Evolutionary conservation across 2,113 vertebrate genomes (phyloP).

Genomic region (Dasyprocta punctata): DNA sequence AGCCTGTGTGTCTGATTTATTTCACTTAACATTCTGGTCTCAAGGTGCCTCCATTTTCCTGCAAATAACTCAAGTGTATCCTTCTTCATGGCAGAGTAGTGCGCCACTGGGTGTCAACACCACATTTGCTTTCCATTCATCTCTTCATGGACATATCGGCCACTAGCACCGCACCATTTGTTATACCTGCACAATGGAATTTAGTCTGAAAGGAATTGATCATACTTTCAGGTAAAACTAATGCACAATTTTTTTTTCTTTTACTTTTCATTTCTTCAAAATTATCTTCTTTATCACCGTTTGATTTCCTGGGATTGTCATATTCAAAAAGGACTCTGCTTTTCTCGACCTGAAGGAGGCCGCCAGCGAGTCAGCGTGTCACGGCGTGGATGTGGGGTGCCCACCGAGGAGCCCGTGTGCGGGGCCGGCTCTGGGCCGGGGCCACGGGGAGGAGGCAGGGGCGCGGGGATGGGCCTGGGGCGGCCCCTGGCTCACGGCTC

Average conservation of each 20-base stretch:
- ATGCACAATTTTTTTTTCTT: too few species aligned
- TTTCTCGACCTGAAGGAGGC: neutral
- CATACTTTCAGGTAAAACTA: neutral
- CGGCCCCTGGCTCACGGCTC: too few species aligned
- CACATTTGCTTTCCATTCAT: neutral
- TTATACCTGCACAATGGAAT: neutral
- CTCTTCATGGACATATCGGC: neutral
- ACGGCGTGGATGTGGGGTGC: rapidly evolving
- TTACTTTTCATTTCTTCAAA: neutral
- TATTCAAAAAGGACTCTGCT: neutral
- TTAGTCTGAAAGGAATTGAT: rapidly evolving
- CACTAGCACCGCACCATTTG: rapidly evolving
- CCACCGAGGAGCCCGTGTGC: neutral
- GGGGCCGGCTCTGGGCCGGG: neutral
- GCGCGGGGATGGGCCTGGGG: neutral
- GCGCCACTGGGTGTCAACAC: neutral
- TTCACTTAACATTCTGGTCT: neutral
- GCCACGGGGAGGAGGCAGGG: neutral
- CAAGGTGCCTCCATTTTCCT: neutral
- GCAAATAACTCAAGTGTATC: neutral
- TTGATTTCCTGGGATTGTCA: neutral
- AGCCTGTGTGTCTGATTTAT: neutral
- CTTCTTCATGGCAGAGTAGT: neutral
- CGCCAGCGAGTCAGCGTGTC: neutral
- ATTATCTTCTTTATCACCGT: neutral